phyloP scores from a whole-genome alignment of 2,888 invertebrate genomes.

The Eueremaeus valkanovi region DNA sequence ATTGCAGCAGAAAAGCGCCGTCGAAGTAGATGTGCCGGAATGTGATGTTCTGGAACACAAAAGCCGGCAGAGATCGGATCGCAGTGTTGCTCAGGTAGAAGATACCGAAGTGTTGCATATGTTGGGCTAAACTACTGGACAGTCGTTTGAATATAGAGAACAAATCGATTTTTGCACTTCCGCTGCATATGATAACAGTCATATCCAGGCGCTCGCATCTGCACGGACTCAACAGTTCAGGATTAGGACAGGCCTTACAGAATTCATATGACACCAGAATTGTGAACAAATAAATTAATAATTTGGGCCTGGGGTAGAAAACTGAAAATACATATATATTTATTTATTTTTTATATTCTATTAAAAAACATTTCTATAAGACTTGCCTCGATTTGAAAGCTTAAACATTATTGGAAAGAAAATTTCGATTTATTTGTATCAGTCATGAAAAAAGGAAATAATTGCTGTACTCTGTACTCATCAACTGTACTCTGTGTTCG shows the following conservation, averaged over 20 bases:
- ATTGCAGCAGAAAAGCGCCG: conserved; percentile 11
- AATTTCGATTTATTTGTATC: too few relatives aligned
- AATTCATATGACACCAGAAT: neutral
- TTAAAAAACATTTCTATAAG: too few relatives aligned
- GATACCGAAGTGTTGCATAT: conserved; percentile 17
- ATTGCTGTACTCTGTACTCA: too few relatives aligned
- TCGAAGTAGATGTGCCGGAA: conserved; percentile 25
- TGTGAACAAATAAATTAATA: too few relatives aligned
- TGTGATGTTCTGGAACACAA: conserved; percentile 19
- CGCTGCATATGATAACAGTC: neutral
- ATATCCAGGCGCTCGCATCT: neutral
- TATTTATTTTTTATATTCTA: too few relatives aligned
- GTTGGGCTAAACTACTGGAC: neutral
- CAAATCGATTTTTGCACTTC: neutral
- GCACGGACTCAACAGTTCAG: neutral
- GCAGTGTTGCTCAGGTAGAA: conserved; percentile 22
- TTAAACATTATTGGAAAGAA: too few relatives aligned
- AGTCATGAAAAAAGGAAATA: too few relatives aligned
- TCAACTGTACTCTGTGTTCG: too few relatives aligned
- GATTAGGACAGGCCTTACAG: neutral
- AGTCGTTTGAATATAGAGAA: neutral
- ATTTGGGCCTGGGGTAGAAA: too few relatives aligned
- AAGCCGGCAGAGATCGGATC: neutral
- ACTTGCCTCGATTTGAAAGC: too few relatives aligned
- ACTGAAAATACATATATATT: too few relatives aligned